Evolutionary conservation across 2,113 vertebrate species (phyloP), one percentile per base, ranked within the genome.

Genomic region (Scalopus aquaticus): DNA sequence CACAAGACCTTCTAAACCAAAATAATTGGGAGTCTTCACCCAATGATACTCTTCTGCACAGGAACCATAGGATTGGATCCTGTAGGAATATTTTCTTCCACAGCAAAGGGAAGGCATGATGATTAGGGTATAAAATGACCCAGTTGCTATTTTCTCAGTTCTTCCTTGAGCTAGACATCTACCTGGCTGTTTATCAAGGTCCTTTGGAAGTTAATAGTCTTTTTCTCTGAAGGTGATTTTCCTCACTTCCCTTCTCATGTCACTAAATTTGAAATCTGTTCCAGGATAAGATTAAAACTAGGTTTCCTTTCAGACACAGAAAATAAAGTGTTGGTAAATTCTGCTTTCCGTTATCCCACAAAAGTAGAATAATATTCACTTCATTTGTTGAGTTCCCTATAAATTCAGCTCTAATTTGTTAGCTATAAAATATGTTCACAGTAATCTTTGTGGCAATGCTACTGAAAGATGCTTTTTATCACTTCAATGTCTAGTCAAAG

Each of bases 231-330:
- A 90, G 35, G 49, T 46, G 64, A 87, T 92, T 91, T 93, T 79
- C 51, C 44, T 20, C 62, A 44, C 15, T 0, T 9, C 8, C 9
- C 24, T 73, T 32, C 1, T 69, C 26, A 46, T 77, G 46, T 60
- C 60, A 91, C 39, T 92, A 74, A 87, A 76, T 83, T 82, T 87
- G 42, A 93, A 93, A 92, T 93, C 37, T 95, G 5, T 20, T 15
- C 42, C 37, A 39, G 30, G 28, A 51, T 73, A 91, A 79, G 15
- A 79, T 70, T 89, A 83, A 83, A 96, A 77, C 12, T 83, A 67
- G 54, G 1, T 74, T 82, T 87, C 20, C 44, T 12, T 87, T 77
- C 51, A 54, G 44, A 24, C 46, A 17, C 46, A 17, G 32, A 91
- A 72, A 77, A 82, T 26, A 91, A 87, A 90, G 4, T n/a, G 26